Conservation (phyloP, 2,797 vertebrate species). For the Cynopterus sphinx region DNA sequence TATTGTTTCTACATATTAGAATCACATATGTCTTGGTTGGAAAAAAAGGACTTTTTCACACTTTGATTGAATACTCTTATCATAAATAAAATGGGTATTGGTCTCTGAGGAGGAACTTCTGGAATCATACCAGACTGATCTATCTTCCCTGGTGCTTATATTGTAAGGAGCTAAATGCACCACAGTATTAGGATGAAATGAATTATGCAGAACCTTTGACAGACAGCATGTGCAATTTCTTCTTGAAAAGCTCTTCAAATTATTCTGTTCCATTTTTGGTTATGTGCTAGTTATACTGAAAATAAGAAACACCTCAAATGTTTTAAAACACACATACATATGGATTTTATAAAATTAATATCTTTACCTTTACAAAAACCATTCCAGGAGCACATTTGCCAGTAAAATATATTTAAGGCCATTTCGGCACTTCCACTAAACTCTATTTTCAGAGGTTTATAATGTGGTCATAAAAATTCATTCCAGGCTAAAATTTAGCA, state of each 20-base stretch:
- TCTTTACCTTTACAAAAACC: constrained; percentile 68
- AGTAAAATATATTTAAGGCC: constrained; percentile 66
- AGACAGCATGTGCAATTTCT: constrained; percentile 64
- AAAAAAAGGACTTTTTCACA: not conserved
- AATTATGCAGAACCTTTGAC: constrained; percentile 72
- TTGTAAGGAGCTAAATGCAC: constrained; percentile 50
- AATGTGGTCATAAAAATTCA: constrained; percentile 71
- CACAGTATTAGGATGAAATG: constrained; percentile 57
- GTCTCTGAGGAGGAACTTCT: constrained; percentile 66
- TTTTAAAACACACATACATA: constrained; percentile 71
- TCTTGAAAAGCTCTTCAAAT: constrained; percentile 62
- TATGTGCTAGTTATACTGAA: constrained; percentile 48
- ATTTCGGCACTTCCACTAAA: constrained; percentile 51
- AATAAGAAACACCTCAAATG: constrained; percentile 64
- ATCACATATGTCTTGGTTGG: not conserved
- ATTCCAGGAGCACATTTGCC: constrained; percentile 62
- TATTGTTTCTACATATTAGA: constrained; percentile 50
- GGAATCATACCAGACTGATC: constrained; percentile 40
- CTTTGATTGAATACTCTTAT: not conserved
- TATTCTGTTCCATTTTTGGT: constrained; percentile 62
- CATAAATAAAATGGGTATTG: constrained; percentile 55
- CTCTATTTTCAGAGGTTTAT: constrained; percentile 57
- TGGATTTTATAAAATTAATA: constrained; percentile 70
- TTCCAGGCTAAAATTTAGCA: constrained; percentile 61
- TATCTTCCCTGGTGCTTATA: constrained; percentile 49